Conservation (phyloP, 2,113 vertebrate genomes). For the Syngnathus scovelli region DNA sequence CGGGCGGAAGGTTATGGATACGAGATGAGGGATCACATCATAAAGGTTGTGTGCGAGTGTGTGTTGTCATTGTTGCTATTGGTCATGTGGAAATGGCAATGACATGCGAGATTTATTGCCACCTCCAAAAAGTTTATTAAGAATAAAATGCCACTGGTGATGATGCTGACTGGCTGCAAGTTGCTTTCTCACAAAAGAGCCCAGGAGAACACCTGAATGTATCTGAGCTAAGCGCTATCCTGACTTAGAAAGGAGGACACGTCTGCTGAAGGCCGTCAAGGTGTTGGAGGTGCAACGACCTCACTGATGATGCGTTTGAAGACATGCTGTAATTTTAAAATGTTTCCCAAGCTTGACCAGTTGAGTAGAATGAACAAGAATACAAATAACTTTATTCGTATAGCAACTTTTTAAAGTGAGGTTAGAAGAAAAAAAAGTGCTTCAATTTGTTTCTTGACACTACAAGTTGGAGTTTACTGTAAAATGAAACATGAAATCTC, state of each 20-base stretch:
- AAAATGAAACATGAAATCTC: too few species aligned
- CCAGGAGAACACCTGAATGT: constrained; percentile 13
- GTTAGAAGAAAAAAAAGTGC: too few species aligned
- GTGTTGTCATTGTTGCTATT: constrained; percentile 24
- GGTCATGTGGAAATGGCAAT: constrained; percentile 12
- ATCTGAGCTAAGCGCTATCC: constrained; percentile 14
- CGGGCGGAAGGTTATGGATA: not conserved
- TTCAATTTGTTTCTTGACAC: too few species aligned
- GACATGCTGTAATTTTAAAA: not conserved
- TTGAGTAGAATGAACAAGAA: not conserved
- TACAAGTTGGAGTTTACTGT: too few species aligned
- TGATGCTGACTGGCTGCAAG: constrained; percentile 27
- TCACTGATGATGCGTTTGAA: constrained; percentile 7
- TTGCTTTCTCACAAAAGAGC: constrained; percentile 26
- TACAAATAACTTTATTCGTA: too few species aligned
- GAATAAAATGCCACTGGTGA: not conserved
- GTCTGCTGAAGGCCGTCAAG: constrained; percentile 37
- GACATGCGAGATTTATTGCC: not conserved
- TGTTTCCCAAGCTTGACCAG: not conserved
- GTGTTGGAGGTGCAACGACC: constrained; percentile 16
- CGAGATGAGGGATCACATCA: not conserved
- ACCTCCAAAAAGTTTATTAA: not conserved
- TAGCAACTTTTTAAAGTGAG: too few species aligned
- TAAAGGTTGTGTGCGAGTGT: constrained; percentile 14
- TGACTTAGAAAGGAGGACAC: constrained; percentile 43